Conservation (phyloP, 2,113 vertebrate genomes). For the Todiramphus saurophagus region DNA sequence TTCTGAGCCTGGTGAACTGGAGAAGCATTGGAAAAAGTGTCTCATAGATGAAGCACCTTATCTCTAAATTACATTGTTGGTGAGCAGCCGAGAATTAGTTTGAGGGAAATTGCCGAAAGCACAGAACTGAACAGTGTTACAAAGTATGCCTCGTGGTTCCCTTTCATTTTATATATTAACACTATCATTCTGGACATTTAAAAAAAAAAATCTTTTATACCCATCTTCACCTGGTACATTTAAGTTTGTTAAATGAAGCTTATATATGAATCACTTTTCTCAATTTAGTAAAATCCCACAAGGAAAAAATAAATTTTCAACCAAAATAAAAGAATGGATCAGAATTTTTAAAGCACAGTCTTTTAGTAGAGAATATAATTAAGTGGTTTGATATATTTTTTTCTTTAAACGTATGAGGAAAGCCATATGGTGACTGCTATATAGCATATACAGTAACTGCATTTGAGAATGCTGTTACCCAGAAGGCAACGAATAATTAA, state of each 20-base stretch:
- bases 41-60: neutral
- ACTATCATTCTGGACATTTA: neutral
- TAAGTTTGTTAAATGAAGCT: neutral
- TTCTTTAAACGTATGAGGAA: neutral
- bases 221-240: neutral
- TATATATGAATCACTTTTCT: neutral
- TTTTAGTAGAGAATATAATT: neutral
- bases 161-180: neutral
- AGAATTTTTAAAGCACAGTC: neutral
- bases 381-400: neutral
- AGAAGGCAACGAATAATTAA: conserved; percentile 25
- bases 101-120: neutral
- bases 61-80: neutral
- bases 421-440: neutral
- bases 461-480: neutral
- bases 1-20: neutral
- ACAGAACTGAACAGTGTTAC: neutral
- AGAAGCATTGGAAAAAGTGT: neutral
- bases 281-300: neutral
- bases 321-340: neutral
- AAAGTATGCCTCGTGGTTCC: neutral
- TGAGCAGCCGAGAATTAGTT: neutral
- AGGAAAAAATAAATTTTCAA: neutral
- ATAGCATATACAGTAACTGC: neutral
- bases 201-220: neutral